Evolutionary conservation across 2,888 invertebrate species (phyloP), one percentile per base, ranked within the genome.

Genomic region (Catotricha subobsoleta): DNA sequence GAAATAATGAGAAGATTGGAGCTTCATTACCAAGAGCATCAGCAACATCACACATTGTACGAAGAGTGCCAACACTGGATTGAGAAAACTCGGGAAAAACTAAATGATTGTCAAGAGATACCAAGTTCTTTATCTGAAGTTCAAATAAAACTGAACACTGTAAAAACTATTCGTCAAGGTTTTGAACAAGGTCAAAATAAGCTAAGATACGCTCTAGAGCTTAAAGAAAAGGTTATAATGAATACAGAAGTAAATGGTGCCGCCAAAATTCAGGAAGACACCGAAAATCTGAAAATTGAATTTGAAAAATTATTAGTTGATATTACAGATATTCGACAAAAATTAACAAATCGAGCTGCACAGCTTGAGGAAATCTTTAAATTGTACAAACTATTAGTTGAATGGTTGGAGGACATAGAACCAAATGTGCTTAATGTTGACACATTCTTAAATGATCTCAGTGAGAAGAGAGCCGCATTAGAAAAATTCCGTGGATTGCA

Each of bases 1-100:
- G 94, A 90, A 67, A 80, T 88, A 2, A 88, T 91, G 84, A 74
- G 90, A 52, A 71, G 88, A 34, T 67, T 94, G 40, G 94, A 94
- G 60, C 66, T 87, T 41, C 83, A 90, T 56, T 90, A 90, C 58
- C 87, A 88, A 68, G 91, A 94, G 65, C 94, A 94, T 58, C 87
- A 90, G 59, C 90, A 88, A 59, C 92, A 92, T 57, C 84, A 83
- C 49, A 79, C 86, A 7, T 66, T 90, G n/a, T 84, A 84, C 51
- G 83, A 87, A 57, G 92, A 92, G 62, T 92, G 91, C 52, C 81
- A 84, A 54, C 84, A 88, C 52, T 92, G 92, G 88, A 76, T 94
- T 20, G 86, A 88, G 50, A 73, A 84, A 45, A 90, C 87, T 0
- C 72, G 84, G 28, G 88, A 88, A 48, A 87, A 87, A 53, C 69